A percentile compares a stretch with the other conserved stretches of the same genome.
These are phyloP conservation scores for Tenthredo amoena DNA, from an alignment of 2,888 invertebrate species.

Conservation along the genomic window DNA sequence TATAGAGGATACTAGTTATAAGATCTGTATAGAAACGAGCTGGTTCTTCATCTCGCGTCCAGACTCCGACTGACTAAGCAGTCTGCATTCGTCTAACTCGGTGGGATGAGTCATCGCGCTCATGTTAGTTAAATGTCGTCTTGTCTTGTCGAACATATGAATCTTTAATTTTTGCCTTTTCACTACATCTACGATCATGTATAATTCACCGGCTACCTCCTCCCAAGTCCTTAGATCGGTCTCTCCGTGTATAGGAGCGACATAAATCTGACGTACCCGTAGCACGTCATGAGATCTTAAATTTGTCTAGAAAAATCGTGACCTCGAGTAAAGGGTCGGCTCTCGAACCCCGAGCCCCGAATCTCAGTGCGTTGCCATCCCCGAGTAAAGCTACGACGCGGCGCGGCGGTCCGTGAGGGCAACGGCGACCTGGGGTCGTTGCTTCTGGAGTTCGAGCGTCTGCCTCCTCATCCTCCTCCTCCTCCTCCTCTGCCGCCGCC, in stretches of 20 bases:
- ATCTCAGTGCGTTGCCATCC: conserved; percentile 28
- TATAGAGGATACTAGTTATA: neutral
- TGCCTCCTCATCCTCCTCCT: conserved; percentile 2
- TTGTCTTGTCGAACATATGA: neutral
- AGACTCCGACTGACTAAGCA: conserved; percentile 7
- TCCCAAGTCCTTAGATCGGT: neutral
- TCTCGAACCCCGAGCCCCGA: neutral
- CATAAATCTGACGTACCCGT: neutral
- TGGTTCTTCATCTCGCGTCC: neutral
- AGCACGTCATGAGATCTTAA: neutral
- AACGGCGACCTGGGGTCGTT: conserved; percentile 42
- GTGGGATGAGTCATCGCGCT: neutral
- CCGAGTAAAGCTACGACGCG: conserved; percentile 19
- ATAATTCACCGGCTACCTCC: neutral
- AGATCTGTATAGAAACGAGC: neutral
- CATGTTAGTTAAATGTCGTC: neutral
- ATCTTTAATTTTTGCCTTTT: neutral
- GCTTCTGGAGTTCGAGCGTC: conserved; percentile 44
- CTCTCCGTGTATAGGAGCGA: neutral
- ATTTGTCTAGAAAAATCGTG: neutral
- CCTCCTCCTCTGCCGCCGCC: neutral
- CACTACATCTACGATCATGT: neutral
- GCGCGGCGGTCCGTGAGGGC: neutral
- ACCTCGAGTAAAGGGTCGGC: conserved; percentile 10
- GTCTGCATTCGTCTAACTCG: neutral